Base-by-base conservation (phyloP, 2,888 invertebrate species). In the Eristalinus sepulchralis region DNA sequence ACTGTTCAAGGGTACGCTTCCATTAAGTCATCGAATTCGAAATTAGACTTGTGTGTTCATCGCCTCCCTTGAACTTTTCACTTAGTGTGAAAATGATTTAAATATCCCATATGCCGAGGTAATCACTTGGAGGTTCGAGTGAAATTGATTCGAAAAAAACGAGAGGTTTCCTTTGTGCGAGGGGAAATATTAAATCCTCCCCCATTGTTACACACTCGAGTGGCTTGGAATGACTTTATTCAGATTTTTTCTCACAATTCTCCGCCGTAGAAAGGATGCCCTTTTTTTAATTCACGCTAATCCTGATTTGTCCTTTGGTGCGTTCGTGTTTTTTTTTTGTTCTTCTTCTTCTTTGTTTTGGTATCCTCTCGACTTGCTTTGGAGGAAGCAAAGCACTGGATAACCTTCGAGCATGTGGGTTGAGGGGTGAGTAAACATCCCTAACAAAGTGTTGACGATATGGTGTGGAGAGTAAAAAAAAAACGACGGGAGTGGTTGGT, bases 21-120 rank as follows among this genome's bases (percentile, higher is more conserved):
- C 79, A 79, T 83, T 86, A 86, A 86, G 86, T 83, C 86, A 86
- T 83, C 71, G 73, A 79, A 83, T 67, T 78, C 71, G 34, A 55
- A 86, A 86, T 86, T 67, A 78, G 55, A 73, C 83, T 66, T 79
- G 62, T 70, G 60, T 64, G 33, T 27, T 36, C 39, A 13, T 24
- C 59, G 79, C 53, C 62, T 81, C 72, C 24, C 59, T 63, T 64
- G 39, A 85, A 85, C 82, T 85, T 85, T 85, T 53, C 77, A 85
- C 85, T 85, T 82, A 85, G 60, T 59, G 80, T 67, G 75, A 39
- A 67, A 77, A 31, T 67, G 67, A 72, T 85, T 85, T 82, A 71
- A 82, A 85, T 85, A 67, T 64, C 59, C 47, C 77, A 59, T 82
- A 76, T 75, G 71, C 17, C 47, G 24, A 59, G 68, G 86, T 83